Evolutionary conservation across 2,797 vertebrate species (phyloP).

Genomic region (Anguilla obscura): DNA sequence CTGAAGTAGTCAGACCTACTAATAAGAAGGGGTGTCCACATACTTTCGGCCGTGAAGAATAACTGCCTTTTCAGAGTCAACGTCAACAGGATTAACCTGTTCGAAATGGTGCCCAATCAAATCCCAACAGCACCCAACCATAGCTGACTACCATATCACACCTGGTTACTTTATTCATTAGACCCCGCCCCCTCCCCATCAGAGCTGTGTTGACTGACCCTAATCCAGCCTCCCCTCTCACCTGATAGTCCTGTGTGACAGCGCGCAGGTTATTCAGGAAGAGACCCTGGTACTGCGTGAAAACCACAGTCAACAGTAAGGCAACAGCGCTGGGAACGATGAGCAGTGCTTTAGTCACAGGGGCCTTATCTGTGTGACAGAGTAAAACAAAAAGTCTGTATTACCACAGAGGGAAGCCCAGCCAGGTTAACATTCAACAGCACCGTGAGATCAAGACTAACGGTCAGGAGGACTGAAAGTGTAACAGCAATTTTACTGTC

Average conservation of each 20-base stretch:
- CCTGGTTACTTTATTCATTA: not conserved
- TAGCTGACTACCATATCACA: not conserved
- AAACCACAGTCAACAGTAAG: conserved; percentile 79
- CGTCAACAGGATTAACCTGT: not conserved
- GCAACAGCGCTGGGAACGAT: conserved; percentile 85
- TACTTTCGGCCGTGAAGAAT: too few species aligned
- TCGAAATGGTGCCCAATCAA: not conserved
- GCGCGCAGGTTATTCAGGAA: conserved; percentile 86
- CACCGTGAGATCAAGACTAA: not conserved
- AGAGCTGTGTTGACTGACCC: not conserved
- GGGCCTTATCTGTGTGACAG: conserved; percentile 85
- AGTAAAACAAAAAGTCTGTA: not conserved
- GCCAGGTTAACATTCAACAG: not conserved
- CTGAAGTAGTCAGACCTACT: too few species aligned
- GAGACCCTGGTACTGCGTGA: conserved; percentile 87
- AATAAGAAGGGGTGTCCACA: too few species aligned
- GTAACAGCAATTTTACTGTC: not conserved
- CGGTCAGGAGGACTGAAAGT: not conserved
- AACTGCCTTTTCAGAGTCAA: too few species aligned
- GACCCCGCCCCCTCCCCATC: too few species aligned
- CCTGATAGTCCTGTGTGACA: conserved; percentile 82
- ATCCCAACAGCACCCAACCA: not conserved
- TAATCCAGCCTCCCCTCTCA: conserved; percentile 59
- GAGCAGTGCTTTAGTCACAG: conserved; percentile 89
- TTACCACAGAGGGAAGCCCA: not conserved